These are phyloP conservation scores for Tanytarsus gracilentus DNA, from an alignment of 2,888 invertebrate genomes.

Conservation along the genomic window DNA sequence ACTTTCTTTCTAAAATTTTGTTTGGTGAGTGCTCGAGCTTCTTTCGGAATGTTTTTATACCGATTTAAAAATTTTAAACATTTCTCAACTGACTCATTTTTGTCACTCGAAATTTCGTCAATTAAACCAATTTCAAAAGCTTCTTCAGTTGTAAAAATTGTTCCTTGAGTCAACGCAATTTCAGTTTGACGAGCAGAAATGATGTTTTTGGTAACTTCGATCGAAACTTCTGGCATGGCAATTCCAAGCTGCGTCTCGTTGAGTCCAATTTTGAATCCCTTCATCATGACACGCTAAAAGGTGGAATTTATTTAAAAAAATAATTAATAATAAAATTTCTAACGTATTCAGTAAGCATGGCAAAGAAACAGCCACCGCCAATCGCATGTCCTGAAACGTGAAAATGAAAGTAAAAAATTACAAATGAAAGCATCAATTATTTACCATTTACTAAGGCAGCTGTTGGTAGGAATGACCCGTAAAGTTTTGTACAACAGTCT, in stretches of 20 bases:
- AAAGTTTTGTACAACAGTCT: slow-evolving; percentile 65
- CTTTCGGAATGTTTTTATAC: slow-evolving; percentile 52
- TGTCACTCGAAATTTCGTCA: slow-evolving; percentile 56
- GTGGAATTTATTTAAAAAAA: too few species aligned
- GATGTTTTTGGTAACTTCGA: slow-evolving; percentile 48
- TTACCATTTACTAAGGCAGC: slow-evolving; percentile 66
- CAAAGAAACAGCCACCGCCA: slow-evolving; percentile 65
- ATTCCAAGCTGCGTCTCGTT: slow-evolving; percentile 72
- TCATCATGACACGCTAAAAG: slow-evolving; percentile 63
- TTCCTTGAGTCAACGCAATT: slow-evolving; percentile 58
- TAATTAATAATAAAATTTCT: too few species aligned
- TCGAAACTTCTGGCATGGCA: slow-evolving; percentile 59
- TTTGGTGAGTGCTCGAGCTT: slow-evolving; percentile 47
- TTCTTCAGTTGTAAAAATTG: slow-evolving; percentile 49
- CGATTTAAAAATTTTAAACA: slow-evolving; percentile 52
- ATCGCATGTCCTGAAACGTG: slow-evolving; percentile 48
- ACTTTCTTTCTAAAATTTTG: slow-evolving; percentile 42
- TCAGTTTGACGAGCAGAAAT: slow-evolving; percentile 57
- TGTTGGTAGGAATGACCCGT: slow-evolving; percentile 54
- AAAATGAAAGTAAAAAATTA: not conserved
- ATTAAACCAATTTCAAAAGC: slow-evolving; percentile 52
- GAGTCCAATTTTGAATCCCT: slow-evolving; percentile 62
- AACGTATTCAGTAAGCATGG: slow-evolving; percentile 70
- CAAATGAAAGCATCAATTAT: not conserved
- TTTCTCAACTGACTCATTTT: slow-evolving; percentile 52